Evolutionary conservation across 2,113 vertebrate genomes (phyloP).

Genomic region (Ciconia maguari): DNA sequence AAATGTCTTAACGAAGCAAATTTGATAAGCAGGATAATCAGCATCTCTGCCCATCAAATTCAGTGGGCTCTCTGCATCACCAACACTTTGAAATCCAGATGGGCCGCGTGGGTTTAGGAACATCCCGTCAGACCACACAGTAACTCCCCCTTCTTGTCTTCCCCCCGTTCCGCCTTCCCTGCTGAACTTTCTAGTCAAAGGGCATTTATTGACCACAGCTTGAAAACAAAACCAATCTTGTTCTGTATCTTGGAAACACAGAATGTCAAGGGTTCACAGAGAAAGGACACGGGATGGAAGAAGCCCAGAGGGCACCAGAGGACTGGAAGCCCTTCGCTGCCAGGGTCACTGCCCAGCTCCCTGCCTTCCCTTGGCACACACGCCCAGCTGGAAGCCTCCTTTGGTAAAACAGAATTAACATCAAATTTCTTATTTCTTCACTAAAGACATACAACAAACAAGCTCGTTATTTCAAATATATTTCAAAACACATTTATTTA

Average conservation of each 20-base stretch:
- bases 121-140: neutral
- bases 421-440: neutral
- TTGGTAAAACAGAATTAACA: neutral
- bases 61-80: no score
- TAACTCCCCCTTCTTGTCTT: neutral
- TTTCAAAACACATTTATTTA: neutral
- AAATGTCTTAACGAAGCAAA: neutral
- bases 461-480: neutral
- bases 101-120: rapidly evolving
- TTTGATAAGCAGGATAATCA: neutral
- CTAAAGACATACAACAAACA: neutral
- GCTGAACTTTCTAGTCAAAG: neutral
- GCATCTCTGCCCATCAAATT: neutral
- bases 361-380: neutral
- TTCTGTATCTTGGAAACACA: neutral
- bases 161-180: neutral
- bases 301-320: neutral
- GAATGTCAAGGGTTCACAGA: neutral
- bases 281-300: neutral
- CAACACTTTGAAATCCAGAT: neutral
- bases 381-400: neutral
- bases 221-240: slow-evolving; percentile 10
- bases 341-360: neutral
- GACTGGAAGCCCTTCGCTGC: neutral
- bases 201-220: neutral